phyloP scores from a whole-genome alignment of 1,140 invertebrate species.

The Battus philenor region DNA sequence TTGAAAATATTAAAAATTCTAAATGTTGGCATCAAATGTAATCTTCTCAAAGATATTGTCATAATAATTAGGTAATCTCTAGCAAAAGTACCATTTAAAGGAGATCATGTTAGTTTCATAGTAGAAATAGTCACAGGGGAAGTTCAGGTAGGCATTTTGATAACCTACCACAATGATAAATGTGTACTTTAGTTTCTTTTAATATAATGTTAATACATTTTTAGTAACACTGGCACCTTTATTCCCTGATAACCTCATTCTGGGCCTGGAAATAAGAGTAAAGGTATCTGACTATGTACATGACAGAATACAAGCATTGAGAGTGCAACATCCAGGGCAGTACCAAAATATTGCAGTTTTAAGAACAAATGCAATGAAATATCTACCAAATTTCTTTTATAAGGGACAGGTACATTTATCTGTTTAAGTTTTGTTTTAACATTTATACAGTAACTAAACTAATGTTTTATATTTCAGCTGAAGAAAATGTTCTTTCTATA shows the following conservation, averaged over 20 bases:
- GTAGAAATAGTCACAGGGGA: too few relatives aligned
- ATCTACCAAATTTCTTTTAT: slow-evolving; percentile 96
- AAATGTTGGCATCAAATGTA: too few relatives aligned
- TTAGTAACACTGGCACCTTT: slow-evolving; percentile 93
- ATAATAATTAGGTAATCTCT: too few relatives aligned
- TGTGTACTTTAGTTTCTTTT: too few relatives aligned
- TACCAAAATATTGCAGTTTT: slow-evolving; percentile 98
- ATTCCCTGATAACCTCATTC: slow-evolving; percentile 92
- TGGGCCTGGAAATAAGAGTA: slow-evolving; percentile 98
- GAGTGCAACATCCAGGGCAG: slow-evolving; percentile 83
- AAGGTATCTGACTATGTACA: slow-evolving; percentile 99
- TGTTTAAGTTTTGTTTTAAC: slow-evolving; percentile 1
- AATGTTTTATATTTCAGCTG: slow-evolving; percentile 80
- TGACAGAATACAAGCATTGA: slow-evolving; percentile 93
- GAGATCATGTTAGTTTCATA: too few relatives aligned
- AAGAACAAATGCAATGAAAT: slow-evolving; percentile 99
- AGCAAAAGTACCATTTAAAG: too few relatives aligned
- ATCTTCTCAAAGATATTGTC: too few relatives aligned
- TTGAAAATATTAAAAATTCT: too few relatives aligned
- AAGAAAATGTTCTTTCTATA: slow-evolving; percentile 99
- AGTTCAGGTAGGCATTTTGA: too few relatives aligned
- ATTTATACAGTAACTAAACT: slow-evolving; percentile 6
- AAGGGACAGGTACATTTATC: slow-evolving; percentile 89
- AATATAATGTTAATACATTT: too few relatives aligned
- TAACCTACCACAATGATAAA: too few relatives aligned